Percentiles rank a stretch among this genome's conserved stretches.
These are phyloP conservation scores for Salvelinus alpinus DNA, from an alignment of 2,113 vertebrate genomes.

Conservation along the genomic window DNA sequence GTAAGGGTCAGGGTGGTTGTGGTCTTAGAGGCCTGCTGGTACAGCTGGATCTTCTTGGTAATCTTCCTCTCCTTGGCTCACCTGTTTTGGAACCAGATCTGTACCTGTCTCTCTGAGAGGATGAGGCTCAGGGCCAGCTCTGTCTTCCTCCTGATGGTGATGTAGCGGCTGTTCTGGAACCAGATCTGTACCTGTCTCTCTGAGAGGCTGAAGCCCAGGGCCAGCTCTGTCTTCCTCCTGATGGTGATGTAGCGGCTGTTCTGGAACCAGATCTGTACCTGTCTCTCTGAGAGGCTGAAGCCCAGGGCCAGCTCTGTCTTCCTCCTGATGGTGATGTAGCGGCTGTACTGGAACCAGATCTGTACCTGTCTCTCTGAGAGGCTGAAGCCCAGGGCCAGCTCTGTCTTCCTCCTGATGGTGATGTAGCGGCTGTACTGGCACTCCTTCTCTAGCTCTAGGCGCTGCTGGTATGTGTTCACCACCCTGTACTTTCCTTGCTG, in stretches of 20 bases:
- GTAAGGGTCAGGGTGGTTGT: slow-evolving; percentile 76
- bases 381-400: too few species aligned
- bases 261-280: too few species aligned
- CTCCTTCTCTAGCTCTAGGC: slow-evolving; percentile 77
- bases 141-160: slow-evolving; percentile 91
- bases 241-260: too few species aligned
- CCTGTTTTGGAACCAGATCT: slow-evolving; percentile 99
- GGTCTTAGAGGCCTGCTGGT: slow-evolving; percentile 83
- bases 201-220: too few species aligned
- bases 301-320: too few species aligned
- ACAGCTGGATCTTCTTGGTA: slow-evolving; percentile 88
- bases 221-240: too few species aligned
- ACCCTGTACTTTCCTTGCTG: slow-evolving; percentile 97
- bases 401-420: too few species aligned
- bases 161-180: slow-evolving; percentile 93
- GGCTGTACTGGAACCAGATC: too few species aligned
- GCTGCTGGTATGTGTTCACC: slow-evolving; percentile 94
- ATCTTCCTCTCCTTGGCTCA: slow-evolving; percentile 97
- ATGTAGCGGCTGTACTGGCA: slow-evolving; percentile 90
- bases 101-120: slow-evolving; percentile 94
- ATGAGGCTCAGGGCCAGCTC: slow-evolving; percentile 83
- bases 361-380: too few species aligned
- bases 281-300: too few species aligned
- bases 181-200: too few species aligned
- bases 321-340: too few species aligned